These are phyloP conservation scores for Champsocephalus gunnari DNA, from an alignment of 2,797 vertebrate genomes.

Conservation along the genomic window DNA sequence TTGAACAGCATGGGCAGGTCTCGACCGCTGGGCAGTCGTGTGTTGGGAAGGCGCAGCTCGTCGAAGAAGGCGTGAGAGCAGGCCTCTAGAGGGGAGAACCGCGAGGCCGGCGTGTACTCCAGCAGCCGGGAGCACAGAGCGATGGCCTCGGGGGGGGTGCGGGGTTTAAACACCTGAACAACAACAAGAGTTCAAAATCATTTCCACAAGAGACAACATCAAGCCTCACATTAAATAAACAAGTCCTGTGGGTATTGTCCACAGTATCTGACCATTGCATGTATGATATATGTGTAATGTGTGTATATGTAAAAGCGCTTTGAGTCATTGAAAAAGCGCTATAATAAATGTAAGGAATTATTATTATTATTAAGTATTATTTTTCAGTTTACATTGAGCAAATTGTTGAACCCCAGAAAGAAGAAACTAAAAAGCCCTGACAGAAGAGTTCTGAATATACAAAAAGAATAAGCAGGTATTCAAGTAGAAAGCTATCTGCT, in stretches of 20 bases:
- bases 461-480: slow-evolving; percentile 10
- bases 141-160: slow-evolving; percentile 90
- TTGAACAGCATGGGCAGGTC: slow-evolving; percentile 91
- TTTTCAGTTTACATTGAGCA: slow-evolving; percentile 1
- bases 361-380: no score
- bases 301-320: no score
- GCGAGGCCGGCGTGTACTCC: slow-evolving; percentile 91
- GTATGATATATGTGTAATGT: no score
- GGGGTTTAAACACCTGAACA: slow-evolving; percentile 90
- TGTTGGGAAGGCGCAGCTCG: slow-evolving; percentile 88
- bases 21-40: slow-evolving; percentile 89
- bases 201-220: not conserved
- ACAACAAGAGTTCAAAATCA: not conserved
- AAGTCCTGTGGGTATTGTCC: no score
- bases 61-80: slow-evolving; percentile 92
- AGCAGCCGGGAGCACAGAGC: slow-evolving; percentile 90
- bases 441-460: not conserved
- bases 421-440: not conserved
- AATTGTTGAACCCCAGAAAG: not conserved
- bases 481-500: not conserved
- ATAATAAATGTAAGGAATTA: no score
- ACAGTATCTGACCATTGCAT: no score
- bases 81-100: slow-evolving; percentile 90
- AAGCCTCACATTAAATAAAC: not conserved
- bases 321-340: no score